phyloP scores from a whole-genome alignment of 2,113 vertebrate genomes.

The Grammomys surdaster region DNA sequence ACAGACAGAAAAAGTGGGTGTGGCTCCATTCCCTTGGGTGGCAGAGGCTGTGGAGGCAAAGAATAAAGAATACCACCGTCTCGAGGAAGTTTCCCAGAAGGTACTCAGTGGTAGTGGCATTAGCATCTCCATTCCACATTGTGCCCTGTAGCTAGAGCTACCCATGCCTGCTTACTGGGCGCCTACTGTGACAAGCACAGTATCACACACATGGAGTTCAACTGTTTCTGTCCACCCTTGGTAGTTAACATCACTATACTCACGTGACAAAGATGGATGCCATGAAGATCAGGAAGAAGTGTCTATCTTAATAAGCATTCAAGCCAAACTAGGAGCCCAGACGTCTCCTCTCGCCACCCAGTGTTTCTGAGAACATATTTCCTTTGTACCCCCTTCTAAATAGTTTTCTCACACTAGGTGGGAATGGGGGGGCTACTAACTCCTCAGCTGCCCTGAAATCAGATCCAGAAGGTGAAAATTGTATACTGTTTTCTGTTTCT shows the following conservation, averaged over 20 bases:
- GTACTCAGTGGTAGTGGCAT: too few relatives aligned
- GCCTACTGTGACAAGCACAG: neutral
- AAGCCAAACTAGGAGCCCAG: neutral
- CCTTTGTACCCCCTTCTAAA: neutral
- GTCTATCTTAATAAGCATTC: neutral
- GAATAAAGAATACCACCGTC: neutral
- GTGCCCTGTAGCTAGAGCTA: neutral
- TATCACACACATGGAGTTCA: neutral
- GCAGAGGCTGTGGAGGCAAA: neutral
- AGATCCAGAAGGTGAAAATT: neutral
- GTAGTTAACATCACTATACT: neutral
- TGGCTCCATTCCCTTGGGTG: neutral
- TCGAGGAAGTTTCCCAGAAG: neutral
- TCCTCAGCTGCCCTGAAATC: neutral
- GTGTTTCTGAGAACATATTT: neutral
- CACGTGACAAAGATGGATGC: neutral
- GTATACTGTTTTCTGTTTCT: neutral
- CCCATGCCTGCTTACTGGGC: neutral
- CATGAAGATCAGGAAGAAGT: neutral
- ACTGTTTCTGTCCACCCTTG: neutral
- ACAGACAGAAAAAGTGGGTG: too few relatives aligned
- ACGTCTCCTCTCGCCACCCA: neutral
- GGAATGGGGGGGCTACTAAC: neutral
- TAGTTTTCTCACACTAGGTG: neutral
- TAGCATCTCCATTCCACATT: neutral